Evolutionary conservation across 2,113 vertebrate genomes (phyloP).

Genomic region (Eulemur rufifrons): DNA sequence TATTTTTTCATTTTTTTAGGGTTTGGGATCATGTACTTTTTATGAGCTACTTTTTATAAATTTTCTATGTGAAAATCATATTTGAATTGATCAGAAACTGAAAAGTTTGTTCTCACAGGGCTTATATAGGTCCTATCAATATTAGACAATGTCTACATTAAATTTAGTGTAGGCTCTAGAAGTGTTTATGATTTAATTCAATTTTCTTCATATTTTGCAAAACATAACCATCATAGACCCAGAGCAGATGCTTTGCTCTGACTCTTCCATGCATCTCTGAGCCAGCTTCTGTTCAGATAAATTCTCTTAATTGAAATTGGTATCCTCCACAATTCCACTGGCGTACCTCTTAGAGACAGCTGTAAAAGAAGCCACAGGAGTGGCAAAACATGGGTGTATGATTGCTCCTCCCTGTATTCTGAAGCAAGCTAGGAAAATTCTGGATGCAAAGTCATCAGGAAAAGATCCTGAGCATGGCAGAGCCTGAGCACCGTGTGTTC

Average conservation of each 20-base stretch:
- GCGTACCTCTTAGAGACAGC: neutral
- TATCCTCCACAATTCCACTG: neutral
- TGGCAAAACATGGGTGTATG: neutral
- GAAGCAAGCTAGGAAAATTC: neutral
- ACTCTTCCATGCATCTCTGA: neutral
- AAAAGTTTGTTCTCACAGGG: neutral
- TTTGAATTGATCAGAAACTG: neutral
- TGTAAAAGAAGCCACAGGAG: neutral
- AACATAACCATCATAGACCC: neutral
- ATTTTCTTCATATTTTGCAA: conserved; percentile 14
- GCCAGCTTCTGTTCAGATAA: neutral
- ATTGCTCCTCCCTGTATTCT: neutral
- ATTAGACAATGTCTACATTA: neutral
- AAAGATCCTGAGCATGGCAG: neutral
- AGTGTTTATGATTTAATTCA: neutral
- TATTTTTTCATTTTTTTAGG: neutral
- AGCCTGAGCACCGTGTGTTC: neutral
- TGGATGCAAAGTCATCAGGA: neutral
- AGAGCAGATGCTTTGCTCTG: neutral
- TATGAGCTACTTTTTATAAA: neutral
- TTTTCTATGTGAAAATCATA: neutral
- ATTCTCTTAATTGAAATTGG: neutral
- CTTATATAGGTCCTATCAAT: neutral
- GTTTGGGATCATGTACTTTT: neutral
- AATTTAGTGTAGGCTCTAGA: neutral